phyloP scores from a whole-genome alignment of 2,797 vertebrate species.

The Chiroxiphia lanceolata region DNA sequence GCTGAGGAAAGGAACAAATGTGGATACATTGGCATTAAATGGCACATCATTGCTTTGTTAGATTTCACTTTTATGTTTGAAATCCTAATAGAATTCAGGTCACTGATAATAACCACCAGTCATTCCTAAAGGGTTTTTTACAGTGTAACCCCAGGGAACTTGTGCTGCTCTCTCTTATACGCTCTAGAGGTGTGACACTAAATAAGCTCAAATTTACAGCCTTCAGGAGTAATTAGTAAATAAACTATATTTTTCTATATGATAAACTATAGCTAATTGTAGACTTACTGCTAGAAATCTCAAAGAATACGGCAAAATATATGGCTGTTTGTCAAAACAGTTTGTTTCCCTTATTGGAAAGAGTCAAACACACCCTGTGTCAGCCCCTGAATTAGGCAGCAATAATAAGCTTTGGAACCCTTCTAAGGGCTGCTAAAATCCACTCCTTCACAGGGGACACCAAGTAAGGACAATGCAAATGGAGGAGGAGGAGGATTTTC shows the following conservation, averaged over 20 bases:
- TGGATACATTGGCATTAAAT: not conserved
- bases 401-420: not conserved
- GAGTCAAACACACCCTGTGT: not conserved
- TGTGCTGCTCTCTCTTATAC: not conserved
- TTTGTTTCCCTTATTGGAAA: not conserved
- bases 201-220: not conserved
- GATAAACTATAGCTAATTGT: not conserved
- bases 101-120: not conserved
- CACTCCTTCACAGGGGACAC: not conserved
- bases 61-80: not conserved
- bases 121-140: not conserved
- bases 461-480: not conserved
- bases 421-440: not conserved
- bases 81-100: constrained; percentile 8
- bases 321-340: not conserved
- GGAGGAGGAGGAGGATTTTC: not conserved
- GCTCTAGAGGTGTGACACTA: not conserved
- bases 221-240: not conserved
- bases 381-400: not conserved
- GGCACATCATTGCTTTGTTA: not conserved
- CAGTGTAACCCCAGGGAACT: not conserved
- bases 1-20: not conserved
- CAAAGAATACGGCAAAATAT: not conserved
- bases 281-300: not conserved
- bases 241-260: not conserved